Evolutionary conservation across 2,797 vertebrate genomes (phyloP), one percentile per base, ranked within the genome.

Genomic region (Adrianichthys oophorus): DNA sequence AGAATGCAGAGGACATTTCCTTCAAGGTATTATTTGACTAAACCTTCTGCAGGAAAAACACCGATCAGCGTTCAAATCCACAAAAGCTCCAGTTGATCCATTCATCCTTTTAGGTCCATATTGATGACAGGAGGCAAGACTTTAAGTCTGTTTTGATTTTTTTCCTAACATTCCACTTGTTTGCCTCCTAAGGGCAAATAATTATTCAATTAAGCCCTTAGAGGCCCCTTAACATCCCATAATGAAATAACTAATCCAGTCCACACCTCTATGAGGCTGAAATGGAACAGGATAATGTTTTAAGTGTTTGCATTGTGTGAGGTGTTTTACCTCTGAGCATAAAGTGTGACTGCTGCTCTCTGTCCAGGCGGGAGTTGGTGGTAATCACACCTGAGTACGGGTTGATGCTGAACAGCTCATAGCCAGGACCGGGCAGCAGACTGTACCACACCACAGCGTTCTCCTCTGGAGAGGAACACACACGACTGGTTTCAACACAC

Each of bases 331-430:
- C 95, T 95, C 86, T 90, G 69, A 98, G 91, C 4, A 52, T 87
- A 65, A 94, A 94, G 61, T 82, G 41, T 1, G 92, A 91, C 73
- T 93, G 90, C 52, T 82, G 65, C 84, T 99, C 96, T 80, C 96
- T 83, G 90, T 98, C 95, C 78, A 98, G 86, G 16, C 70, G 70
- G 37, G 85, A 72, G 50, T 85, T 45, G 45, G 95, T 96, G 70
- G 85, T 32, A 1, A 98, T 86, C 64, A 94, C 89, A 52, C 97
- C 95, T 4, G 88, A 94, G 51, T 92, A 81, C 0, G 83, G 84
- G 74, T 94, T 91, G 70, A 99, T 93, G 82, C 83, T 84, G 70
- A 99, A 98, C 59, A 91, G 82, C 62, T 90, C 92, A 68, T 91
- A 95, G 24, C 89, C 93, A 2, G 88, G 48, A 24, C 93, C 93